Evolutionary conservation across 2,888 invertebrate species (phyloP), one percentile per base, ranked within the genome.

Genomic region (Busseola fusca): DNA sequence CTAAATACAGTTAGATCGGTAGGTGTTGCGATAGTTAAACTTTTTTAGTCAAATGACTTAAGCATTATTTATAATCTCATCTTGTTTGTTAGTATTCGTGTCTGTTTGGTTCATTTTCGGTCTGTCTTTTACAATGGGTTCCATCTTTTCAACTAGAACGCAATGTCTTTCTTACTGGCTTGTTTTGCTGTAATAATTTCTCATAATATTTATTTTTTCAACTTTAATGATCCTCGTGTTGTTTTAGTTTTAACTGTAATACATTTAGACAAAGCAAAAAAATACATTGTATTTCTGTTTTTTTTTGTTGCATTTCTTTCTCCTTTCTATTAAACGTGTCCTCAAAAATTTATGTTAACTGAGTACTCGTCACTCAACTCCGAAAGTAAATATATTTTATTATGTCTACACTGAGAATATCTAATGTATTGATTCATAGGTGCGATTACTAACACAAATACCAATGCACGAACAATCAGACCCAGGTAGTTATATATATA

Each of bases 1-100:
- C 40, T 72, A 14, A 45, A 58, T 42, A 27, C 7, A 57, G 73
- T 40, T 56, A 0, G 7, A 25, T 58, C 16, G 34, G n/a, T 74
- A 48, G 40, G 54, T 60, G 9, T 42, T 14, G n/a, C 0, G 0
- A 25, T 18, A 34, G 10, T 50, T 12, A 0, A n/a, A 34, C 30
- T 5, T 9, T 12, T 3, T 21, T 14, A 21, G 7, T 9, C 21
- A 10, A 48, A n/a, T 30, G 10, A n/a, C 10, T 30, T 30, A n/a
- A 10, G n/a, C n/a, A n/a, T 1, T 25, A 34, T 63, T 1, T 25
- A 34, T 63, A n/a, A 30, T 63, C 5, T 10, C 5, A 7, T 18
- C 6, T 10, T 18, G 30, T 52, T 18, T 18, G 52, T 34, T 34
- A 6, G 18, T 18, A 54, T n/a, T 16, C 52, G 16, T n/a, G 10